phyloP scores from a whole-genome alignment of 2,888 invertebrate genomes.

The Torymus tubicola region DNA sequence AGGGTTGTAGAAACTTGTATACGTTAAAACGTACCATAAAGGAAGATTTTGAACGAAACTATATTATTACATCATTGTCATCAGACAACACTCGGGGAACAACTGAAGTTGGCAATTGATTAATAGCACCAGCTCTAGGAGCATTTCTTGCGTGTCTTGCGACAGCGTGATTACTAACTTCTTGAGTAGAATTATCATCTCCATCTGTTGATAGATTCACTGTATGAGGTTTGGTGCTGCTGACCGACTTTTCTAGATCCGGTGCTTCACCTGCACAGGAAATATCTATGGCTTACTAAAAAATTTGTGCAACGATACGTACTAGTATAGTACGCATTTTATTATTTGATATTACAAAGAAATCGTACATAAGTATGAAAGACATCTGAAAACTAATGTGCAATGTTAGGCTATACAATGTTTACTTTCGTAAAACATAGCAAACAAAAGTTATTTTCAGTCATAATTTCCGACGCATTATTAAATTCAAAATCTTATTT shows the following conservation, averaged over 20 bases:
- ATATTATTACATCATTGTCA: conserved; percentile 52
- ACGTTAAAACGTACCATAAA: conserved; percentile 11
- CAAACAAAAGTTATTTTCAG: no score
- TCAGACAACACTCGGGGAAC: conserved; percentile 21
- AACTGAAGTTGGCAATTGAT: conserved; percentile 34
- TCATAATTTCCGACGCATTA: no score
- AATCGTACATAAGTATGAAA: no score
- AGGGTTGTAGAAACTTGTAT: no score
- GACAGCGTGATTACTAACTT: conserved; percentile 48
- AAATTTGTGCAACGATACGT: background rate
- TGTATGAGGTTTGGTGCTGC: conserved; percentile 68
- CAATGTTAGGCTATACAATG: no score
- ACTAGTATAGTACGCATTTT: no score
- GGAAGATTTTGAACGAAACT: conserved; percentile 43
- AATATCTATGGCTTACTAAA: conserved; percentile 27
- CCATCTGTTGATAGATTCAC: conserved; percentile 66
- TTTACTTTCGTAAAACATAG: no score
- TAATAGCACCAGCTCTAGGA: conserved; percentile 40
- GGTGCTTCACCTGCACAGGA: conserved; percentile 68
- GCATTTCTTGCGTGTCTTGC: conserved; percentile 22
- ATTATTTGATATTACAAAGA: no score
- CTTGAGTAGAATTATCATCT: conserved; percentile 65
- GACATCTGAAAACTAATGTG: no score
- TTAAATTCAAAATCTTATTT: no score
- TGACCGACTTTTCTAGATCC: conserved; percentile 67